Evolutionary conservation across 2,113 vertebrate genomes (phyloP), one percentile per base, ranked within the genome.

Genomic region (Physeter macrocephalus): DNA sequence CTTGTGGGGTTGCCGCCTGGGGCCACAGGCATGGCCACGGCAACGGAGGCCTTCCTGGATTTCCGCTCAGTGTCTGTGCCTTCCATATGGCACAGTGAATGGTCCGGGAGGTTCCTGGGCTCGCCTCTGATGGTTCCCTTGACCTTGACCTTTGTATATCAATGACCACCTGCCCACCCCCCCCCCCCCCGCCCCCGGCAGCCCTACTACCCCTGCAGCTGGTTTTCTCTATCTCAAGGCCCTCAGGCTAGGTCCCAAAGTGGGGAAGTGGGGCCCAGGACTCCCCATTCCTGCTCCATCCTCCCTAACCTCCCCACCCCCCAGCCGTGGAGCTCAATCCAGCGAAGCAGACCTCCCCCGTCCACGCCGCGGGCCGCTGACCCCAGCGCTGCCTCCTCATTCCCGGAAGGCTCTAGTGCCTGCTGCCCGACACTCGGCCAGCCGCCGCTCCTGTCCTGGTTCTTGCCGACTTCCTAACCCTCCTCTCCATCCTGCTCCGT

Each of bases 1-100:
- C n/a, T 36, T 1, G 4, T 41, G 2, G 3, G 1, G 3, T 2
- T 5, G 14, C 54, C 25, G 1, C 52, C n/a, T 5, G 29, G 0
- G 14, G 29, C 43, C 18, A 0, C 3, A 4, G 49, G 17, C 8
- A 2, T 3, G 13, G 69, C 54, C 12, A 0, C 27, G 15, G 71
- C 0, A 0, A 4, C 10, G 3, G 46, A 36, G 4, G 9, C 46
- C 0, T 2, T 25, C 27, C 23, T 31, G 34, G 57, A 39, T 36
- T n/a, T 62, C 39, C 0, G 1, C 6, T 57, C 10, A 5, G 15
- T 2, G 2, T 21, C 1, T 78, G 8, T 3, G 2, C 12, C 1
- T 78, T 49, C 62, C 29, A 2, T 54, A 23, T 8, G 11, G 41
- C 4, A 3, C 9, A 6, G 66, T 15, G 43, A 17, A 12, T 2